Percentiles rank a stretch among this genome's conserved stretches.
phyloP scores from a whole-genome alignment of 2,888 invertebrate genomes.

The Catocala sponsa region DNA sequence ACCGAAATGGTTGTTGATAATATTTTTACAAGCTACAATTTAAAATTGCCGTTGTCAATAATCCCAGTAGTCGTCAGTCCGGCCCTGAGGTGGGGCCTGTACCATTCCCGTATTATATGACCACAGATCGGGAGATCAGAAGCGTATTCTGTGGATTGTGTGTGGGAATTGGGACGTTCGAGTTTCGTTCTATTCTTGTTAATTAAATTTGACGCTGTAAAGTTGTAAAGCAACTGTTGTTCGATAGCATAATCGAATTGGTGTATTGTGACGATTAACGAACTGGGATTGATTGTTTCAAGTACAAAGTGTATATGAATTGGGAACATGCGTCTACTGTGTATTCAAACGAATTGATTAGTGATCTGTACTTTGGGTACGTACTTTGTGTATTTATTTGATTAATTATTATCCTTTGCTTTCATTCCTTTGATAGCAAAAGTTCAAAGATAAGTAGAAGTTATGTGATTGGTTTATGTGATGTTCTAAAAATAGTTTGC shows the following conservation, averaged over 20 bases:
- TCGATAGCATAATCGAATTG: slow-evolving; percentile 38
- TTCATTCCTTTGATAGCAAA: neutral
- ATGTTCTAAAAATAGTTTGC: no score
- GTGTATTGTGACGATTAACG: slow-evolving; percentile 49
- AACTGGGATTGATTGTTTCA: slow-evolving; percentile 43
- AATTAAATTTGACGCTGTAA: slow-evolving; percentile 67
- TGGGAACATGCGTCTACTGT: neutral
- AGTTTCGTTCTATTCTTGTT: slow-evolving; percentile 67
- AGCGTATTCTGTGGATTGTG: slow-evolving; percentile 70
- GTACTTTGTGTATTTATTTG: neutral
- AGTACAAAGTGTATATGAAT: slow-evolving; percentile 11
- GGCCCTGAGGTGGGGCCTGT: slow-evolving; percentile 51
- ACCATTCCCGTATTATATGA: slow-evolving; percentile 68
- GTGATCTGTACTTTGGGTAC: neutral
- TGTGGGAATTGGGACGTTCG: slow-evolving; percentile 73
- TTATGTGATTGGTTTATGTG: no score
- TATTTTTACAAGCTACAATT: slow-evolving; percentile 13
- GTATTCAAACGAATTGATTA: slow-evolving; percentile 10
- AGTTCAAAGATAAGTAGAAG: no score
- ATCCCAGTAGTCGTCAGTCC: slow-evolving; percentile 31
- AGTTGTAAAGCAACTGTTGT: slow-evolving; percentile 53
- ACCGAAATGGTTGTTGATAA: neutral
- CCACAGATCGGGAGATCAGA: slow-evolving; percentile 76
- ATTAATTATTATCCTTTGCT: neutral
- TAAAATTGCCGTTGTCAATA: slow-evolving; percentile 11